These are phyloP conservation scores for Holotrichia oblita DNA, from an alignment of 1,140 invertebrate genomes.

Conservation along the genomic window DNA sequence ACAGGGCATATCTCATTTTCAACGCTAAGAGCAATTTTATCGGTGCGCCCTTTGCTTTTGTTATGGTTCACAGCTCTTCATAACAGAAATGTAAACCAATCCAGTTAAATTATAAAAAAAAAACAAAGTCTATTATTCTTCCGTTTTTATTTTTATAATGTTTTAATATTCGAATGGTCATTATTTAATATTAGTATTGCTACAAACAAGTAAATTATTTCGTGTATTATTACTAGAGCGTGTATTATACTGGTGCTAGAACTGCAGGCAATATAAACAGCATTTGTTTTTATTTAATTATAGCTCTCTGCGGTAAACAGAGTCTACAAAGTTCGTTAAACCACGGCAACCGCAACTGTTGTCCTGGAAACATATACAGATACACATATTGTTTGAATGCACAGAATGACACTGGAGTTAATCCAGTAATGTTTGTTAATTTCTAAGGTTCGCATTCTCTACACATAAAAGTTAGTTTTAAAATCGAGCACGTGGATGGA, in stretches of 20 bases:
- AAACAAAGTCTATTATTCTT: no score
- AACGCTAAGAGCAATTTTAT: no score
- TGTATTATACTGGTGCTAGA: neutral
- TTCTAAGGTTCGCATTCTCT: no score
- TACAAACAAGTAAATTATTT: neutral
- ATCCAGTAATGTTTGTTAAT: neutral
- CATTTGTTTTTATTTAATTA: conserved; percentile 9
- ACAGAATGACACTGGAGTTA: neutral
- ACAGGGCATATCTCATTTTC: no score
- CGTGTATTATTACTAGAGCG: neutral
- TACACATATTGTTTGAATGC: neutral
- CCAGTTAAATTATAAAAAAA: no score
- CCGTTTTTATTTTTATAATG: no score
- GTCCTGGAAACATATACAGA: neutral
- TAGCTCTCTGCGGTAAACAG: neutral
- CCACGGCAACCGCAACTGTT: neutral
- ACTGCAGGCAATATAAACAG: neutral
- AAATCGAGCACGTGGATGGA: neutral
- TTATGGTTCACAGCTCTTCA: no score
- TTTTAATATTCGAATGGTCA: no score
- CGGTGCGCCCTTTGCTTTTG: no score
- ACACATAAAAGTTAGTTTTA: no score
- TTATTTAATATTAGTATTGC: no score
- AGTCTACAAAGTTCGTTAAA: neutral
- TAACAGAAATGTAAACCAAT: no score